Conservation (phyloP, 2,797 vertebrate species). For the Esox lucius region DNA sequence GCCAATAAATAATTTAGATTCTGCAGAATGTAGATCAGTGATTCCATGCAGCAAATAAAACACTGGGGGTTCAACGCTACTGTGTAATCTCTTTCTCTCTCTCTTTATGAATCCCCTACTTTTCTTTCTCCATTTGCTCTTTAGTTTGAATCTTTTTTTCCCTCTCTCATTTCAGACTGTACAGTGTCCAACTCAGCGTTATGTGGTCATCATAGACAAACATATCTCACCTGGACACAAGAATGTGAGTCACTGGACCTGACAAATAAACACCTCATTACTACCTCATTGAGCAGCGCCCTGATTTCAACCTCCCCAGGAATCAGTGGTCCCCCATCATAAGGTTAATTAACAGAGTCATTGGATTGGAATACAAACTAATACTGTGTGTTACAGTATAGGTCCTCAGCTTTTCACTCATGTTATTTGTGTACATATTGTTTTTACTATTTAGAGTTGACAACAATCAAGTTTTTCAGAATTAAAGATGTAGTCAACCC, state of each 20-base stretch:
- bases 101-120: not conserved
- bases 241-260: not conserved
- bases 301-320: not conserved
- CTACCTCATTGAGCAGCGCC: not conserved
- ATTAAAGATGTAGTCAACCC: no score
- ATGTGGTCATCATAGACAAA: not conserved
- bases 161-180: not conserved
- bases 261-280: not conserved
- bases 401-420: no score
- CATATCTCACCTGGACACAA: not conserved
- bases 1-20: conserved; percentile 76
- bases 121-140: not conserved
- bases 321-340: not conserved
- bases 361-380: no score
- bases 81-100: conserved; percentile 10
- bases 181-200: not conserved
- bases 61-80: conserved; percentile 22
- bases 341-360: not conserved
- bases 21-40: conserved; percentile 72
- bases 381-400: no score
- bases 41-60: conserved; percentile 51
- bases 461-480: no score
- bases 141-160: not conserved
- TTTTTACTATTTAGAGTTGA: no score
- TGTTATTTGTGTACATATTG: no score